Evolutionary conservation across 2,797 vertebrate genomes (phyloP).

Genomic region (Chelon auratus): DNA sequence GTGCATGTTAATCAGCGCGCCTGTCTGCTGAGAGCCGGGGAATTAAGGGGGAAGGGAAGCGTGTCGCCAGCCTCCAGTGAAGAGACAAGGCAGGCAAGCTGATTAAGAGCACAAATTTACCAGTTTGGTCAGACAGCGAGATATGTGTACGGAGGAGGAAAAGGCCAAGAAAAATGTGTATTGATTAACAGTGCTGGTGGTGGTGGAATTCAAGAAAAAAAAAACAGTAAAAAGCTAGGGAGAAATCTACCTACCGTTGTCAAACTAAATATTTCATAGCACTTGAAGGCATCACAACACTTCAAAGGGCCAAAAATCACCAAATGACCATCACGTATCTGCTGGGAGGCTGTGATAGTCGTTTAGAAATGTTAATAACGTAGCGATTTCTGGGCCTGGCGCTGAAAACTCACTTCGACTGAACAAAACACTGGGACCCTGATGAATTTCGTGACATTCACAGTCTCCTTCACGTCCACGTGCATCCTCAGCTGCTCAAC

Average conservation of each 20-base stretch:
- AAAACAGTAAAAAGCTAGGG: constrained; percentile 2
- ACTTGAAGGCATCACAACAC: constrained; percentile 52
- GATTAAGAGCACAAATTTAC: constrained; percentile 79
- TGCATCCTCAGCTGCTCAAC: constrained; percentile 44
- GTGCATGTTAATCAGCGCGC: constrained; percentile 80
- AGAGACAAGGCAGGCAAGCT: constrained; percentile 75
- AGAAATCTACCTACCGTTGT: constrained; percentile 48
- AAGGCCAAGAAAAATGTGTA: constrained; percentile 66
- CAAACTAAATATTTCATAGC: constrained; percentile 54
- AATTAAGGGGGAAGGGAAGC: constrained; percentile 79
- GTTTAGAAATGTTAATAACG: constrained; percentile 57
- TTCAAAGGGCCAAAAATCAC: constrained; percentile 38
- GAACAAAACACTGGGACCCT: constrained; percentile 27
- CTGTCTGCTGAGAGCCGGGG: constrained; percentile 73
- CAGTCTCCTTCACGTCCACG: constrained; percentile 62
- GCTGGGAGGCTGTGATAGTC: constrained; percentile 22
- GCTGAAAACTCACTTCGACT: constrained; percentile 42
- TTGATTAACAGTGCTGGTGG: constrained; percentile 67
- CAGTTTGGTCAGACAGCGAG: constrained; percentile 68
- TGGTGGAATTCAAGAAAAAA: constrained; percentile 27
- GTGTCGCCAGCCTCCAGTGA: constrained; percentile 74
- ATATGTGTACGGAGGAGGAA: constrained; percentile 59
- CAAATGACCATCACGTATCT: constrained; percentile 10
- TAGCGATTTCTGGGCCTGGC: constrained; percentile 22
- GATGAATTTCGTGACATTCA: constrained; percentile 65